Base-by-base conservation (phyloP, 2,888 invertebrate species). In the Schizotus pectinicornis region DNA sequence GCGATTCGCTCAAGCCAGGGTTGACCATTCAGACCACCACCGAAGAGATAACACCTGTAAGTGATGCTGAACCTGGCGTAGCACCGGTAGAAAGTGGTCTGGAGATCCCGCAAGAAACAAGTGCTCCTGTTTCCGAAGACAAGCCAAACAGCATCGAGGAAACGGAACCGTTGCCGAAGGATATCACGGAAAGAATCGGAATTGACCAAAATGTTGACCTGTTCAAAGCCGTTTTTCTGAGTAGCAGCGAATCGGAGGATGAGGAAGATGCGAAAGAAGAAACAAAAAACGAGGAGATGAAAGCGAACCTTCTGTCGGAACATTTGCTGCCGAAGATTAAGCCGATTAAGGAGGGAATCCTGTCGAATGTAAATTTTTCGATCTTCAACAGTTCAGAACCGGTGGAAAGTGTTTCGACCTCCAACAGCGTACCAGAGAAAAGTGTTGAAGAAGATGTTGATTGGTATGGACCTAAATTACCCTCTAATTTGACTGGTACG, bases 151-250 rank as follows among this genome's bases (percentile, higher is more conserved):
- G 50, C 35, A 48, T 46, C 41, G 32, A 53, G 31, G 52, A 53
- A 43, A 37, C 52, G 7, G 59, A 63, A 31, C 41, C 34, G 31
- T 37, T 45, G 38, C 45, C 58, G 11, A 66, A 65, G 59, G 77
- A 79, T 64, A 65, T 75, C 36, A 78, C 76, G 2, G 78, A 78
- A 43, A 75, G 71, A 67, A 67, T 80, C 5, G 73, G 77, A 39
- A 67, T 79, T 14, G 74, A 74, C 11, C 70, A 88, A 43, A 88
- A 88, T 67, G 82, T 84, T 58, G 95, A 95, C 78, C 81, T 97
- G 2, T 97, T 94, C 73, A 93, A 92, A 78, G 90, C 94, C 0
- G 93, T 97, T 70, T 97, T 97, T 74, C 83, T 91, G 22, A 89
- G 89, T 69, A 91, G 92, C 57, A 90, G 89, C 68, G 84, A 85